Conservation (phyloP, 2,797 vertebrate species). For the Erethizon dorsatum region DNA sequence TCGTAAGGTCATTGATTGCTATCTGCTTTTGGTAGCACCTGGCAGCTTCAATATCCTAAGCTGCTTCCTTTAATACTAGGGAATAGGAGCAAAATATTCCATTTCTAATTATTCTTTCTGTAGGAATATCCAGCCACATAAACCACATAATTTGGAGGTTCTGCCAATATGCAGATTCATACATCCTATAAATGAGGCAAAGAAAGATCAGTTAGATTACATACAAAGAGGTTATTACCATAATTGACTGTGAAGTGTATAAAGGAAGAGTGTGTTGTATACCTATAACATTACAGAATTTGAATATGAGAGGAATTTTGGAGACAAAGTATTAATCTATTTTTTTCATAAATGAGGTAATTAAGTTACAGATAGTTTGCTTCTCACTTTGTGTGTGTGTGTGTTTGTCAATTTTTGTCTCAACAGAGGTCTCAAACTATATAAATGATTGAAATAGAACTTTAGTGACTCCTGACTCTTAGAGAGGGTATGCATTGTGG, state of each 20-base stretch:
- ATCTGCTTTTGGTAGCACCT: not conserved
- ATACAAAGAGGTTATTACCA: not conserved
- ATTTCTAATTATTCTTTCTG: not conserved
- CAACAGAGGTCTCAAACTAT: conserved; percentile 73
- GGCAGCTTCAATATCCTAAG: not conserved
- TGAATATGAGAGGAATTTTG: not conserved
- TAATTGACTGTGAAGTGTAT: not conserved
- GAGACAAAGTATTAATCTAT: not conserved
- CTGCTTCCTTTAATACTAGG: not conserved
- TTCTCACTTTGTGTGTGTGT: not conserved
- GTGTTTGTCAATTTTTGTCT: conserved; percentile 25
- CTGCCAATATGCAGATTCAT: not conserved
- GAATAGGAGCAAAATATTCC: not conserved
- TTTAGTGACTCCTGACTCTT: not conserved
- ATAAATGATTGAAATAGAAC: not conserved
- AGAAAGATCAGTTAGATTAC: too few species aligned
- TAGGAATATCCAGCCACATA: not conserved
- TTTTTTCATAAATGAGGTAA: not conserved
- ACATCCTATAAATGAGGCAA: not conserved
- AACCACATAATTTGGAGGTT: not conserved
- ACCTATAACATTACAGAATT: not conserved
- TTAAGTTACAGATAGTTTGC: not conserved
- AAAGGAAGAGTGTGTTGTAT: not conserved
- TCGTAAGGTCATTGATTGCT: not conserved
- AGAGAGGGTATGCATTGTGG: not conserved